Conservation (phyloP, 1,140 invertebrate species). For the Zaprionus davidi region DNA sequence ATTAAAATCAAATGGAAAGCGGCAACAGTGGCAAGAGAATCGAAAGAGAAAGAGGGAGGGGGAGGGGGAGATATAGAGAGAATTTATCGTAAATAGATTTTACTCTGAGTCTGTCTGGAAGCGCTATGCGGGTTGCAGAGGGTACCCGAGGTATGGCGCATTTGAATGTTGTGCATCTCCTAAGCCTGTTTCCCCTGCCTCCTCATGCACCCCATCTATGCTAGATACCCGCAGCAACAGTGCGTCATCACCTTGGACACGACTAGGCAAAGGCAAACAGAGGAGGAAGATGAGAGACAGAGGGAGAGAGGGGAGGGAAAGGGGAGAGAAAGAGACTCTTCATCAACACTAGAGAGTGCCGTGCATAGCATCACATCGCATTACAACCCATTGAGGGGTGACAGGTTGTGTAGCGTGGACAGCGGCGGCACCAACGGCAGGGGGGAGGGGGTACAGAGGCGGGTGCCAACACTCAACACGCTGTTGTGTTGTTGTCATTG, state of each 20-base stretch:
- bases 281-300: no score
- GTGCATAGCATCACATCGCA: slow-evolving; percentile 22
- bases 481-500: slow-evolving; percentile 36
- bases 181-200: neutral
- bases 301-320: neutral
- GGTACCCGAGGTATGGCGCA: slow-evolving; percentile 5
- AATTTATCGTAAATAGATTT: slow-evolving; percentile 15
- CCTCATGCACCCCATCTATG: neutral
- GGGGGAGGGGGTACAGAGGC: neutral
- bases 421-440: neutral
- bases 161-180: slow-evolving; percentile 4
- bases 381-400: slow-evolving; percentile 29
- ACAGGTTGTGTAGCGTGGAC: slow-evolving; percentile 31
- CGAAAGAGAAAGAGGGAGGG: neutral
- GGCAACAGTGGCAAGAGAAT: neutral
- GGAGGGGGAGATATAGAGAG: neutral
- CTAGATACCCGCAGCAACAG: slow-evolving; percentile 25
- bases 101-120: neutral
- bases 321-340: slow-evolving; percentile 34
- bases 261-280: slow-evolving; percentile 18
- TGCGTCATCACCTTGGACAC: slow-evolving; percentile 48
- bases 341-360: slow-evolving; percentile 47
- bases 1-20: neutral
- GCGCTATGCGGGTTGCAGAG: slow-evolving; percentile 28
- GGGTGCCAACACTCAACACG: slow-evolving; percentile 17